Base-by-base conservation (phyloP, 2,797 vertebrate genomes). In the Gephyroberyx darwinii region DNA sequence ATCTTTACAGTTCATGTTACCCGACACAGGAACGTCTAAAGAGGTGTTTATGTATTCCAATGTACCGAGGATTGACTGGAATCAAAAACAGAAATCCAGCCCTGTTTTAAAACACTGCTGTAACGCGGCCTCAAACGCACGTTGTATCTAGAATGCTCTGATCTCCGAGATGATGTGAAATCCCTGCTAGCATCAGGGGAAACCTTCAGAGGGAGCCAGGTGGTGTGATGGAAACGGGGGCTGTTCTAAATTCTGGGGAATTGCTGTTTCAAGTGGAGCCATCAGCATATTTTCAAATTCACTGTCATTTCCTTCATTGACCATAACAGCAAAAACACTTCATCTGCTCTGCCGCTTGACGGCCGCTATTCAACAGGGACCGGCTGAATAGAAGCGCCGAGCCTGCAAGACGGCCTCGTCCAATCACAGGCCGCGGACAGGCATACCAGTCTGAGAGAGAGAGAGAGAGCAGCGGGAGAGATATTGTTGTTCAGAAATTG, bases 261-360 rank as follows among this genome's bases (percentile, higher is more conserved):
- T 80, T 69, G 81, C 82, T 81, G 56, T 90, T 88, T 88, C 58
- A 84, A 87, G 85, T 68, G 78, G 82, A 78, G 80, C 88, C 87
- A 92, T 93, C 90, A 92, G 91, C 88, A 92, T 87, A 89, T 93
- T 92, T 91, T 88, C 75, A 83, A 89, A 92, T 84, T 86, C 85
- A 90, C 83, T 87, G 89, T 88, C 86, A 86, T 88, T 88, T 90
- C 77, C 78, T 89, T 91, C 88, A 90, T 85, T 90, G 91, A 83
- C 85, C 77, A 61, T 84, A 90, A 90, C 86, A 77, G 83, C 81
- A 84, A 85, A 92, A 91, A 89, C 86, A 88, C 86, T 92, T 85
- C 69, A 84, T 87, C 80, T 81, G 74, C 81, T 69, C 76, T 0
- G 20, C 68, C 37, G 65, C 82, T 83, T 84, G 87, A 91, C 69